Evolutionary conservation across 1,140 invertebrate genomes (phyloP).

Genomic region (Drosophila melanica): DNA sequence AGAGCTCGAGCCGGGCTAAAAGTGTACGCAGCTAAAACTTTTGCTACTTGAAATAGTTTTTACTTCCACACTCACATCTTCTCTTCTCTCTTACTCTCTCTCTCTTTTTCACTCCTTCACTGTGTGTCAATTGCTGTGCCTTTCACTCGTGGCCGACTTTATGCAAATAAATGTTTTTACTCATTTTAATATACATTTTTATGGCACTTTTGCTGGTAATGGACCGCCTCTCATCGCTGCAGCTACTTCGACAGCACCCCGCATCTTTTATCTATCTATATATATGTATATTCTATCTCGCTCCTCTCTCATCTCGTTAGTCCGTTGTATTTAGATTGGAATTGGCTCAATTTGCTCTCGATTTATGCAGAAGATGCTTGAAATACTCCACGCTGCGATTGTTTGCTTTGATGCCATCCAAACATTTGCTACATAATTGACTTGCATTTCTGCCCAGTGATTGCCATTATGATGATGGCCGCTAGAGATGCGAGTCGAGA

Average conservation of each 20-base stretch:
- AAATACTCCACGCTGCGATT: conserved; percentile 71
- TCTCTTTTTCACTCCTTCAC: conserved; percentile 14
- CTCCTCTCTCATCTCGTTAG: conserved; percentile 71
- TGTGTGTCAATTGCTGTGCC: conserved; percentile 52
- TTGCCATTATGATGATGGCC: conserved; percentile 62
- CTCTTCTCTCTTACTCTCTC: conserved; percentile 6
- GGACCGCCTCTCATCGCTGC: conserved; percentile 54
- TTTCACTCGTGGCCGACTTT: conserved; percentile 65
- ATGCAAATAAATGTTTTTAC: conserved; percentile 82
- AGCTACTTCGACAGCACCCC: conserved; percentile 30
- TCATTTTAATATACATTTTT: conserved; percentile 83
- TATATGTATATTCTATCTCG: conserved; percentile 5
- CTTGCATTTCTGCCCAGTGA: conserved; percentile 63
- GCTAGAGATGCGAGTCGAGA: conserved; percentile 45
- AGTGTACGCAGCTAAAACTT: conserved; percentile 80
- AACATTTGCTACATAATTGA: conserved; percentile 81
- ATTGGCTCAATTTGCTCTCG: conserved; percentile 80
- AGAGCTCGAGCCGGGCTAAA: conserved; percentile 68
- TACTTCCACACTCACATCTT: conserved; percentile 5
- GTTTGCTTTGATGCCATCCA: conserved; percentile 67
- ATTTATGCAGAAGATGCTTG: conserved; percentile 78
- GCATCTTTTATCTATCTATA: conserved; percentile 30
- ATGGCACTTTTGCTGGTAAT: conserved; percentile 77
- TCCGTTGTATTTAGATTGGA: conserved; percentile 76
- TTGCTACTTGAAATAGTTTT: conserved; percentile 79